phyloP scores from a whole-genome alignment of 2,113 vertebrate genomes.

The Neolamprologus devosi region DNA sequence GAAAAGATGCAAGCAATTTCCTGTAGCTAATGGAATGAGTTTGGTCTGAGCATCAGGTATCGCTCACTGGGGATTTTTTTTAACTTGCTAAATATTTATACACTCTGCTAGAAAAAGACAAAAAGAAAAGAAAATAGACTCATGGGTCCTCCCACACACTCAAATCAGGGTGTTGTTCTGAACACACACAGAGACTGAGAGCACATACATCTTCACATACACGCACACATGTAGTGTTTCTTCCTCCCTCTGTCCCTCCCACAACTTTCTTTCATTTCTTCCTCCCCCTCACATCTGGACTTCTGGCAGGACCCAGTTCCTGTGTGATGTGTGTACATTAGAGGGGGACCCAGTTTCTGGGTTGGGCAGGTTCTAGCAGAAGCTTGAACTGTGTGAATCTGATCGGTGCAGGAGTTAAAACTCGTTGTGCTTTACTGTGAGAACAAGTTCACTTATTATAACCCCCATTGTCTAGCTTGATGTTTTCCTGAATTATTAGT shows the following conservation, averaged over 20 bases:
- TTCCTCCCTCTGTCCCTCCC: not conserved
- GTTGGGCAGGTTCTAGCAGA: constrained; percentile 21
- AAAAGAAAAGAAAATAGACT: not conserved
- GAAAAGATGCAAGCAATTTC: not conserved
- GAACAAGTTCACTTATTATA: not conserved
- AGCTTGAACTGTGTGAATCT: not conserved
- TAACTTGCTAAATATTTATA: constrained; percentile 16
- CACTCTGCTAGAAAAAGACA: not conserved
- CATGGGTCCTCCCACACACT: constrained; percentile 24
- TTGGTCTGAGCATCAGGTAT: not conserved
- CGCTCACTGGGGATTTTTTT: not conserved
- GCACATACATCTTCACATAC: not conserved
- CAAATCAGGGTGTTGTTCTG: constrained; percentile 35
- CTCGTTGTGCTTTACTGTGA: not conserved
- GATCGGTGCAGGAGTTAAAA: not conserved
- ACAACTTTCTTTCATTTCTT: constrained; percentile 3
- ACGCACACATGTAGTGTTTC: not conserved
- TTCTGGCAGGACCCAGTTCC: constrained; percentile 50
- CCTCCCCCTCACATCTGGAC: constrained; percentile 69
- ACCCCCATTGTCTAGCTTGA: not conserved
- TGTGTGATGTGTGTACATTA: constrained; percentile 40
- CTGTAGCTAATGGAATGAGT: not conserved
- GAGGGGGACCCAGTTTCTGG: constrained; percentile 31
- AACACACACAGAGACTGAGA: constrained; percentile 6
- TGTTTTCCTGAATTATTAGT: not conserved